phyloP scores from a whole-genome alignment of 2,888 invertebrate genomes.

The Hedychridium roseum region DNA sequence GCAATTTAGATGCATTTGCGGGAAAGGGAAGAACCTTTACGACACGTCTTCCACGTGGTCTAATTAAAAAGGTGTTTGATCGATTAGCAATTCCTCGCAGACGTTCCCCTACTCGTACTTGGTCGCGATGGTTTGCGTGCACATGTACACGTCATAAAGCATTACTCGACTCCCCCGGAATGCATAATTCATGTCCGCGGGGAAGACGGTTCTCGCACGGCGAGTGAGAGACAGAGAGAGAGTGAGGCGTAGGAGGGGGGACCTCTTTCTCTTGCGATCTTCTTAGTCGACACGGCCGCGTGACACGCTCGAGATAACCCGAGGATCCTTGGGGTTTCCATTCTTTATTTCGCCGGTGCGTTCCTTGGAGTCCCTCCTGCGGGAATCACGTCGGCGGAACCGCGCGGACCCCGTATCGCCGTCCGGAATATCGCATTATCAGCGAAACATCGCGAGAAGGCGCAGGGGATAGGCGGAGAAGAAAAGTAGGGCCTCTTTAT shows the following conservation, averaged over 20 bases:
- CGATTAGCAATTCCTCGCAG: slow-evolving; percentile 16
- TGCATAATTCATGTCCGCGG: slow-evolving; percentile 30
- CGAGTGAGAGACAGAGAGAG: too few species aligned
- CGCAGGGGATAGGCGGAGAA: too few species aligned
- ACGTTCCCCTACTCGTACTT: slow-evolving; percentile 1
- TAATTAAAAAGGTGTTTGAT: slow-evolving; percentile 30
- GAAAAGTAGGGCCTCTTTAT: too few species aligned
- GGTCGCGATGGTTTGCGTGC: neutral
- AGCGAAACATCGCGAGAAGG: slow-evolving; percentile 43
- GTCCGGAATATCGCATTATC: slow-evolving; percentile 39
- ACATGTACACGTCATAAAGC: slow-evolving; percentile 21
- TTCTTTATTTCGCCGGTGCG: slow-evolving; percentile 3
- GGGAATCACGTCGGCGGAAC: slow-evolving; percentile 6
- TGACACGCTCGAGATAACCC: slow-evolving; percentile 35
- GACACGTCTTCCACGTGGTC: too few species aligned
- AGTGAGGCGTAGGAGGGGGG: too few species aligned
- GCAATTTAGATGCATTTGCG: too few species aligned
- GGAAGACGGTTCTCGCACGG: slow-evolving; percentile 12
- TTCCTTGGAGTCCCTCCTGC: slow-evolving; percentile 3
- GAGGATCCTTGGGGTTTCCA: slow-evolving; percentile 15
- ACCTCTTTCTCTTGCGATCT: slow-evolving; percentile 16
- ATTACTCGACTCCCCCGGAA: slow-evolving; percentile 18
- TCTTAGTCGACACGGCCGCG: neutral
- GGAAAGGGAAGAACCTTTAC: too few species aligned
- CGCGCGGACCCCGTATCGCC: slow-evolving; percentile 12